These are phyloP conservation scores for Steatornis caripensis DNA, from an alignment of 2,113 vertebrate genomes.

Conservation along the genomic window DNA sequence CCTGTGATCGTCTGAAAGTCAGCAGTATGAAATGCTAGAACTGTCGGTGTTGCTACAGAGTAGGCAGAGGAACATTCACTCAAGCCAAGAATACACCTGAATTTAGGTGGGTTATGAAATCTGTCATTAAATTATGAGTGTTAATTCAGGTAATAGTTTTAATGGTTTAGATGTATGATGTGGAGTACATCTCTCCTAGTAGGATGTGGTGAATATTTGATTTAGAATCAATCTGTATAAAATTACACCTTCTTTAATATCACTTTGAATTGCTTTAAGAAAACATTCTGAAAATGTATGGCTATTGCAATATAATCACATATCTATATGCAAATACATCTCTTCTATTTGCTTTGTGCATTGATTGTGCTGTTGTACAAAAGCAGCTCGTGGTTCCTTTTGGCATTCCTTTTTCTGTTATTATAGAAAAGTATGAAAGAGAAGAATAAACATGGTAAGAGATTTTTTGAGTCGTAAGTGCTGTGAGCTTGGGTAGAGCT, in stretches of 20 bases:
- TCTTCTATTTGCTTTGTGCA: background rate
- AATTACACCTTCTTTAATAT: background rate
- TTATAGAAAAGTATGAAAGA: background rate
- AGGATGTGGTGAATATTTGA: background rate
- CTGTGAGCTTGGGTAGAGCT: background rate
- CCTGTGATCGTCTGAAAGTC: background rate
- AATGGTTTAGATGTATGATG: background rate
- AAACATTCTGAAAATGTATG: background rate
- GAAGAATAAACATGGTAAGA: background rate
- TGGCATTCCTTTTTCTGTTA: background rate
- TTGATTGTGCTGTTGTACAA: background rate
- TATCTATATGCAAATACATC: background rate
- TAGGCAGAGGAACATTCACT: background rate
- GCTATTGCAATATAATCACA: background rate
- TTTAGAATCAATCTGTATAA: constrained; percentile 4
- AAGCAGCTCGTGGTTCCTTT: background rate
- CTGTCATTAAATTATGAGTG: background rate
- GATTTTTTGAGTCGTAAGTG: background rate
- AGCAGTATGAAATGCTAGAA: background rate
- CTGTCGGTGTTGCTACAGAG: background rate
- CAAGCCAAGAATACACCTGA: background rate
- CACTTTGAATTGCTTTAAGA: background rate
- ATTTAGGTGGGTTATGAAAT: background rate
- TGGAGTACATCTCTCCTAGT: background rate
- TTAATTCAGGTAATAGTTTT: constrained; percentile 1